Evolutionary conservation across 2,797 vertebrate species (phyloP), one percentile per base, ranked within the genome.

Genomic region (Sebastes elongatus): DNA sequence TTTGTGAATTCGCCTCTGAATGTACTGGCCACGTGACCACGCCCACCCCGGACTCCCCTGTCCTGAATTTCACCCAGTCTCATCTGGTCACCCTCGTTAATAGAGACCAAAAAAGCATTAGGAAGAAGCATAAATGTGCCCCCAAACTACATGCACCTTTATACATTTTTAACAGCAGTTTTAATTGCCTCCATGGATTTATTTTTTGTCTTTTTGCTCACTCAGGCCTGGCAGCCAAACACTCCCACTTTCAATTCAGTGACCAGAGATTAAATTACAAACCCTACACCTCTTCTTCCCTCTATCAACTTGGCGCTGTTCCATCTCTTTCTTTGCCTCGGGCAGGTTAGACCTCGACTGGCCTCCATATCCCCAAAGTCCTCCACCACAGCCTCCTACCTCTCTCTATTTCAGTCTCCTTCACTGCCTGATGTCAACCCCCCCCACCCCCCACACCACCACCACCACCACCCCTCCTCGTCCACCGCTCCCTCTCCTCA

Each of bases 191-290:
- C 25, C 1, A 7, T 80, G 68, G 70, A 57, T 63, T 71, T 53
- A 16, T 62, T 60, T 75, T 46, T 49, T 33, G 66, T 46, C 20
- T 76, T 20, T 60, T 56, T 53, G 35, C 63, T 73, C 53, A 57
- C 27, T 80, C 77, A 20, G 13, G 65, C 80, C 67, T 74, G 61
- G 38, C 70, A 83, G 77, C 80, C 82, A 68, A 89, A 71, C 61
- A 22, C 78, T 88, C 75, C 70, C 42, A 66, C 76, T 86, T 90
- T 84, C 79, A 87, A 88, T 92, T 92, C 88, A 77, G 85, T 85
- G 85, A 87, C 87, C 78, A 69, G 61, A 90, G 89, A 90, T 91
- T 82, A 83, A 92, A 89, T 93, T 86, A 91, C 76, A 91, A 90
- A 77, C 72, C 72, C 76, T 81, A 73, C 78, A 66, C 70, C 76